A percentile compares a stretch with the other conserved stretches of the same genome.
phyloP scores from a whole-genome alignment of 2,113 vertebrate species.

The Chinchilla lanigera region DNA sequence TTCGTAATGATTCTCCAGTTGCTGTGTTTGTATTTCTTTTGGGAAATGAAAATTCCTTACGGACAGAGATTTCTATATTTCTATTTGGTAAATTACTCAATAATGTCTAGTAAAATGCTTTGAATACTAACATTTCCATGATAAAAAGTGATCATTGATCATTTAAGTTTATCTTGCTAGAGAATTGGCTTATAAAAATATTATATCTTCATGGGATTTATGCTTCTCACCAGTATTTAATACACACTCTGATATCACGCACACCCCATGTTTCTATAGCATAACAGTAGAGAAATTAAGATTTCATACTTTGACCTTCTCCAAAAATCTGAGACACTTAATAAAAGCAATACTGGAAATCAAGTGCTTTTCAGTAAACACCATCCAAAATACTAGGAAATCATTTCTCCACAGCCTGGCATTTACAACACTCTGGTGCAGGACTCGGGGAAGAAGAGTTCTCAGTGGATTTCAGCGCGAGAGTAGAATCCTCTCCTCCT shows the following conservation, averaged over 20 bases:
- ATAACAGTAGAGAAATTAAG: background rate
- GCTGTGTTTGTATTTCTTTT: constrained; percentile 49
- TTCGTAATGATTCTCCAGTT: constrained; percentile 58
- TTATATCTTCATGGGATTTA: background rate
- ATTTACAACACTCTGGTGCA: fast-evolving
- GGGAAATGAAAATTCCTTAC: constrained; percentile 70
- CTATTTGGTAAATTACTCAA: constrained; percentile 62
- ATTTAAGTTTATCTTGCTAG: constrained; percentile 46
- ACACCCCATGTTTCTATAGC: background rate
- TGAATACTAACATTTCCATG: constrained; percentile 62
- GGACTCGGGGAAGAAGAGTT: background rate
- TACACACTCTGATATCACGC: background rate
- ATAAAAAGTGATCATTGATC: constrained; percentile 63
- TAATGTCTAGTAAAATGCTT: constrained; percentile 59
- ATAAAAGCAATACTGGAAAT: background rate
- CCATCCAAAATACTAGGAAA: background rate
- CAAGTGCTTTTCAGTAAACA: constrained; percentile 16
- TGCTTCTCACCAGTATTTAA: constrained; percentile 10
- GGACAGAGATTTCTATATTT: constrained; percentile 51
- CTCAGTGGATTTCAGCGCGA: background rate
- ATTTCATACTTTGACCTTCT: background rate
- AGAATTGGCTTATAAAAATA: constrained; percentile 42
- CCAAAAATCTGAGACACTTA: background rate
- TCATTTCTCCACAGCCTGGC: background rate
- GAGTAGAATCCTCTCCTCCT: background rate